phyloP scores from a whole-genome alignment of 2,888 invertebrate species.

The Microlaimidae sp. region DNA sequence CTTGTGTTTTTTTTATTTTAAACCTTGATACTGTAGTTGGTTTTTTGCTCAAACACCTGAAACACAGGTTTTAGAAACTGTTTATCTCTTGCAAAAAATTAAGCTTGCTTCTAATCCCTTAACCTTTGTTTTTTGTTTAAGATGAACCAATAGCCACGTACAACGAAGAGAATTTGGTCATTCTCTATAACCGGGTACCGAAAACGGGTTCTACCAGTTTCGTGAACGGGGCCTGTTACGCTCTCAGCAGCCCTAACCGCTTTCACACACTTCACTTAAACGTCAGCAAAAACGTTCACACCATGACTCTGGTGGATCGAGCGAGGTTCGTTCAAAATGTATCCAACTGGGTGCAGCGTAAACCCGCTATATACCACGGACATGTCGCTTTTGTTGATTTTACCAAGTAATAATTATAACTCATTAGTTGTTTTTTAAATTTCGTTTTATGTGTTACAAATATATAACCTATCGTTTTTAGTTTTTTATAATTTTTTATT shows the following conservation, averaged over 20 bases:
- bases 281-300: slow-evolving; percentile 82
- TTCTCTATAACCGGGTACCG: slow-evolving; percentile 77
- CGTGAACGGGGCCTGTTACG: slow-evolving; percentile 64
- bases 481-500: too few relatives aligned
- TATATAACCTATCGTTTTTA: too few relatives aligned
- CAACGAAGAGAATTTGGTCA: slow-evolving; percentile 1
- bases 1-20: too few relatives aligned
- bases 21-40: too few relatives aligned
- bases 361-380: slow-evolving; percentile 90
- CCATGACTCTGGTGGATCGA: slow-evolving; percentile 82
- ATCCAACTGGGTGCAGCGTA: slow-evolving; percentile 66
- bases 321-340: slow-evolving; percentile 69
- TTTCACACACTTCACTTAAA: slow-evolving; percentile 83
- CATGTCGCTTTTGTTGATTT: slow-evolving; percentile 93
- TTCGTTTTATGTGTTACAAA: not conserved
- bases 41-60: too few relatives aligned
- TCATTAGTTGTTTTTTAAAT: too few relatives aligned
- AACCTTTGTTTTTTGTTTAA: too few relatives aligned
- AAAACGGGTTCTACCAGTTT: slow-evolving; percentile 94
- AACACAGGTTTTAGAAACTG: too few relatives aligned
- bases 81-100: too few relatives aligned
- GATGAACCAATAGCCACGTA: too few relatives aligned
- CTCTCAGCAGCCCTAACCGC: slow-evolving; percentile 55
- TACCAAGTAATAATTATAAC: slow-evolving; percentile 68
- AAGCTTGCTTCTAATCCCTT: too few relatives aligned